Evolutionary conservation across 1,140 invertebrate genomes (phyloP).

Genomic region (Scaptomyza pallida): DNA sequence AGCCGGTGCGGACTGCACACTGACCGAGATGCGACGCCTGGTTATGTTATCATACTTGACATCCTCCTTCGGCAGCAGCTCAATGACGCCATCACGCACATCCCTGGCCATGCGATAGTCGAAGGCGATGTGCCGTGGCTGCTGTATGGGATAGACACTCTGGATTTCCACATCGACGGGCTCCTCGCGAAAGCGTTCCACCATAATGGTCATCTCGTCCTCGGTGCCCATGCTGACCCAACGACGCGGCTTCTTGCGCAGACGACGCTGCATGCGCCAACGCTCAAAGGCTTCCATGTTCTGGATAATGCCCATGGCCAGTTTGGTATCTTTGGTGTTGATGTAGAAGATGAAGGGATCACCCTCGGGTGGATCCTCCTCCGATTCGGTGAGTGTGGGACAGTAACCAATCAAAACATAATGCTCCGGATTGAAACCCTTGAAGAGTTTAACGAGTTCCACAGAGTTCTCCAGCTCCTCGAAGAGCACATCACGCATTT

Average conservation of each 20-base stretch:
- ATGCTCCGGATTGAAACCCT: slow-evolving; percentile 84
- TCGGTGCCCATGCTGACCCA: slow-evolving; percentile 89
- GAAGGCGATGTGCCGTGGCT: slow-evolving; percentile 82
- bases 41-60: slow-evolving; percentile 86
- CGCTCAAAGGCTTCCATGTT: slow-evolving; percentile 87
- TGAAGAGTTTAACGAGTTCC: slow-evolving; percentile 84
- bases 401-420: slow-evolving; percentile 89
- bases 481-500: slow-evolving; percentile 86
- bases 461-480: slow-evolving; percentile 84
- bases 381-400: slow-evolving; percentile 86
- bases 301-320: slow-evolving; percentile 85
- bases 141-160: slow-evolving; percentile 86
- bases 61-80: slow-evolving; percentile 85
- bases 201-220: slow-evolving; percentile 86
- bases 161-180: slow-evolving; percentile 88
- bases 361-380: slow-evolving; percentile 86
- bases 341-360: slow-evolving; percentile 88
- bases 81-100: slow-evolving; percentile 88
- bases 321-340: slow-evolving; percentile 84
- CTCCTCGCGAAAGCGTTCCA: slow-evolving; percentile 85
- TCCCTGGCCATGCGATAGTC: slow-evolving; percentile 84
- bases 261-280: slow-evolving; percentile 86
- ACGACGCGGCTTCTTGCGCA: slow-evolving; percentile 86
- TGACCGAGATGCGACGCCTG: slow-evolving; percentile 85
- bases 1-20: slow-evolving; percentile 85